Evolutionary conservation across 2,888 invertebrate species (phyloP), one percentile per base, ranked within the genome.

Genomic region (Aspidiotus rigidus): DNA sequence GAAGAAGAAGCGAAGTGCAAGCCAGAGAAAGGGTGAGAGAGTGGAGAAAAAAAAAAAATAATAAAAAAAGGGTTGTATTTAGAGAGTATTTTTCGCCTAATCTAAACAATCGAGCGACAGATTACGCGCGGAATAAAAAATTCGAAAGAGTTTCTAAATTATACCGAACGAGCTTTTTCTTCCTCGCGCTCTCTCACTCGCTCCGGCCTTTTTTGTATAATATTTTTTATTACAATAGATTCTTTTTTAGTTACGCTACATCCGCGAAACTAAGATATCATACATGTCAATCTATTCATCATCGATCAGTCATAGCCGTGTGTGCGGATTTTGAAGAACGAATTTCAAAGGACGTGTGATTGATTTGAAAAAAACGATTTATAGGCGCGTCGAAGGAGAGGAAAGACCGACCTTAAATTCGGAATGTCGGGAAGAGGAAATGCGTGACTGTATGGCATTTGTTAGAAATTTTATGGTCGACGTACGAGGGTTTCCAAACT

Each of bases 241-340:
- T 54, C 55, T 39, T 16, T 17, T 28, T 62, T 62, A 28, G 44
- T 16, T 49, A 53, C 53, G 39, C 62, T 15, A 8, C 44, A 64
- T 55, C 55, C 55, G 28, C 54, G 64, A 64, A 64, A 55, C n/a
- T 55, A 64, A 55, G 67, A 67, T 60, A 67, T 67, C 59, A 67
- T 28, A 60, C 67, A 60, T 67, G 67, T 67, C 67, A 67, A 59
- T 67, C 60, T 67, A 67, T 67, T 67, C 67, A 67, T 67, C 67
- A 67, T 59, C 67, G 60, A 67, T 67, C 67, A 67, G 67, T 67
- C 67, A 67, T 67, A 49, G 11, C 49, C 49, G 49, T 49, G 28
- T 28, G 28, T 5, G 10, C 49, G 49, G 49, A 49, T 49, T 49
- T 49, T 49, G 49, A 6, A 49, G 49, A 49, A n/a, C 10, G 49